Percentiles rank a stretch among this genome's conserved stretches.
These are phyloP conservation scores for Trachythela sp. DNA, from an alignment of 64 coral and sea anemone genomes.

Conservation along the genomic window DNA sequence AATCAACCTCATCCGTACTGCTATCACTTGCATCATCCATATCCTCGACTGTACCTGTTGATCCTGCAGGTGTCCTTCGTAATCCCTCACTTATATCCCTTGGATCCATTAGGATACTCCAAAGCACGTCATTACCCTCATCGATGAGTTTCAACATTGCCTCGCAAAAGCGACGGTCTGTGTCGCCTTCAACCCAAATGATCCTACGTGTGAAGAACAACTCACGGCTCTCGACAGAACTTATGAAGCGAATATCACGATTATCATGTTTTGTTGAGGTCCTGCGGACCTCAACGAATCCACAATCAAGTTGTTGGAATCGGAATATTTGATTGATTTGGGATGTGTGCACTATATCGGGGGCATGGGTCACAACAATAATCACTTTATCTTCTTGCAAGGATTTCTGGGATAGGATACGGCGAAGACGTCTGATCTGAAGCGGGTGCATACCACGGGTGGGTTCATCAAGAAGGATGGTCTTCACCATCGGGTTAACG, in stretches of 20 bases:
- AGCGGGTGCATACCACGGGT: slow-evolving; percentile 90
- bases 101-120: slow-evolving; percentile 46
- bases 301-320: slow-evolving; percentile 70
- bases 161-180: slow-evolving; percentile 78
- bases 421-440: slow-evolving; percentile 66
- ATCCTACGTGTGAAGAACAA: slow-evolving; percentile 79
- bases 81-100: not conserved
- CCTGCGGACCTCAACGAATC: slow-evolving; percentile 64
- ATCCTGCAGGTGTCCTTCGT: not conserved
- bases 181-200: slow-evolving; percentile 91
- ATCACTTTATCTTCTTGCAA: slow-evolving; percentile 68
- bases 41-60: not conserved
- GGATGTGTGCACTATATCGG: slow-evolving; percentile 62
- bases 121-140: slow-evolving; percentile 49
- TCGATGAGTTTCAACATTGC: slow-evolving; percentile 75
- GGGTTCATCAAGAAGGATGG: slow-evolving; percentile 75
- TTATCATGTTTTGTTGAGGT: slow-evolving; percentile 57
- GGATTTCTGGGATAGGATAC: slow-evolving; percentile 86
- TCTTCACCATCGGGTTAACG: slow-evolving; percentile 51
- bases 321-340: slow-evolving; percentile 70
- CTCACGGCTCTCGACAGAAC: slow-evolving; percentile 62
- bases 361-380: slow-evolving; percentile 62
- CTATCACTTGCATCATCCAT: slow-evolving; percentile 6
- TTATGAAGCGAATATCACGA: slow-evolving; percentile 3
- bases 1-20: slow-evolving; percentile 17